These are phyloP conservation scores for Heteronetta atricapilla DNA, from an alignment of 2,113 vertebrate genomes.

Conservation along the genomic window DNA sequence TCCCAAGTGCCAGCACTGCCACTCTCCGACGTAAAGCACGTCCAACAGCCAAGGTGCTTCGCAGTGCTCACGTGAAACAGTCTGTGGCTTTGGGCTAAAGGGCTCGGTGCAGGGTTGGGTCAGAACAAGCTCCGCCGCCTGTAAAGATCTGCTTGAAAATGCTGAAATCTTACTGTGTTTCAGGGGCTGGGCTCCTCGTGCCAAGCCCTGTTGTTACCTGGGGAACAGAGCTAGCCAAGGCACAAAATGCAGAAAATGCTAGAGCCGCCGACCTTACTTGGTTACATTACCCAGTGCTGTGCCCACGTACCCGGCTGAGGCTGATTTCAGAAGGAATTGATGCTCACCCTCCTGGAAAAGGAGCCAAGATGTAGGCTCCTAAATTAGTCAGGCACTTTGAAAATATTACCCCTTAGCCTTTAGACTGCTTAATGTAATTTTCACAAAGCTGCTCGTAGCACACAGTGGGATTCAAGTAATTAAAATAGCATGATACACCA, in stretches of 20 bases:
- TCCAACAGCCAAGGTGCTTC: not conserved
- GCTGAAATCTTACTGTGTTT: not conserved
- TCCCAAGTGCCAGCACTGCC: not conserved
- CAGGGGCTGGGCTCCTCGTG: not conserved
- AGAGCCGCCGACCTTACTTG: not conserved
- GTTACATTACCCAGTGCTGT: not conserved
- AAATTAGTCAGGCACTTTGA: not conserved
- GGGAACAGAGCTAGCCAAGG: not conserved
- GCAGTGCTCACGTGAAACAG: not conserved
- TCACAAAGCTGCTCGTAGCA: constrained; percentile 33
- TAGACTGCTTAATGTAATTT: constrained; percentile 23
- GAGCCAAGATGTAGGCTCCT: not conserved
- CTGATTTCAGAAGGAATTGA: not conserved
- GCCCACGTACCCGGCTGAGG: not conserved
- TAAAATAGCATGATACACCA: not conserved
- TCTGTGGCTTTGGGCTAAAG: not conserved
- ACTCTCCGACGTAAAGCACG: not conserved
- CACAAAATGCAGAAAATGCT: not conserved
- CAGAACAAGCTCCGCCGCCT: not conserved
- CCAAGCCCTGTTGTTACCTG: not conserved
- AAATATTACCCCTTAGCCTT: constrained; percentile 21
- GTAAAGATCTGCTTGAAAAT: not conserved
- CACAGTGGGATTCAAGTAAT: constrained; percentile 22
- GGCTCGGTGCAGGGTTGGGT: not conserved
- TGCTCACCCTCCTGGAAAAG: not conserved